Evolutionary conservation across 2,888 invertebrate species (phyloP).

Genomic region (Meloe dianella): DNA sequence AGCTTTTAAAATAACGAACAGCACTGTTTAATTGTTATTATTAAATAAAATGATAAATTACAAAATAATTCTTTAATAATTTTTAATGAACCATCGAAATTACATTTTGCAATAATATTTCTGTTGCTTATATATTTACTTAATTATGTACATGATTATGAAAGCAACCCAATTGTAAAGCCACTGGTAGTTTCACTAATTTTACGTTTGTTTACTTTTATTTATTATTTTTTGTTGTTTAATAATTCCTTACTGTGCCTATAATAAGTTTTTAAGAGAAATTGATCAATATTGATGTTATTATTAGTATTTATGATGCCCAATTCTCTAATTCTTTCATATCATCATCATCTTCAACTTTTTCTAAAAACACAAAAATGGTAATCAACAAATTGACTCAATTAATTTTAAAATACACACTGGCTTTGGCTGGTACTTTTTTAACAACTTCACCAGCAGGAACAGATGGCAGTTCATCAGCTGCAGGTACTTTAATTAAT

Average conservation of each 20-base stretch:
- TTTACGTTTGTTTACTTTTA: too few species aligned
- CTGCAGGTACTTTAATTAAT: conserved; percentile 74
- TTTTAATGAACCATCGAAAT: neutral
- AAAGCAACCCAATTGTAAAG: conserved; percentile 4
- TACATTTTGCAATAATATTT: conserved; percentile 3
- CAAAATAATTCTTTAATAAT: neutral
- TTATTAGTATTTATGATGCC: conserved; percentile 68
- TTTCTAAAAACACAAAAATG: conserved; percentile 30
- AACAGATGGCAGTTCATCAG: conserved; percentile 74
- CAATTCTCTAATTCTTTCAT: conserved; percentile 77
- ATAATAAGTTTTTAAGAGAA: conserved; percentile 8
- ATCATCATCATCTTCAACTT: conserved; percentile 72
- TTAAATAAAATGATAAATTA: conserved; percentile 9
- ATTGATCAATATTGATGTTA: neutral
- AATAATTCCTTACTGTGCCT: conserved; percentile 23
- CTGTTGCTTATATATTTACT: conserved; percentile 1
- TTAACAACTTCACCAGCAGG: conserved; percentile 59
- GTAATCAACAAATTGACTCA: neutral
- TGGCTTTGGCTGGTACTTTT: conserved; percentile 23
- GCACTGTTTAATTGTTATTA: neutral
- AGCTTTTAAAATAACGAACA: neutral
- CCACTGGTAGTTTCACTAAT: conserved; percentile 14
- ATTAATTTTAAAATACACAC: conserved; percentile 12
- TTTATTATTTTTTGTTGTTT: conserved; percentile 23
- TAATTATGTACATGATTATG: conserved; percentile 5